A percentile compares a stretch with the other conserved stretches of the same genome.
Evolutionary conservation across 1,140 invertebrate species (phyloP).

Genomic region (Drosophila tropicalis): DNA sequence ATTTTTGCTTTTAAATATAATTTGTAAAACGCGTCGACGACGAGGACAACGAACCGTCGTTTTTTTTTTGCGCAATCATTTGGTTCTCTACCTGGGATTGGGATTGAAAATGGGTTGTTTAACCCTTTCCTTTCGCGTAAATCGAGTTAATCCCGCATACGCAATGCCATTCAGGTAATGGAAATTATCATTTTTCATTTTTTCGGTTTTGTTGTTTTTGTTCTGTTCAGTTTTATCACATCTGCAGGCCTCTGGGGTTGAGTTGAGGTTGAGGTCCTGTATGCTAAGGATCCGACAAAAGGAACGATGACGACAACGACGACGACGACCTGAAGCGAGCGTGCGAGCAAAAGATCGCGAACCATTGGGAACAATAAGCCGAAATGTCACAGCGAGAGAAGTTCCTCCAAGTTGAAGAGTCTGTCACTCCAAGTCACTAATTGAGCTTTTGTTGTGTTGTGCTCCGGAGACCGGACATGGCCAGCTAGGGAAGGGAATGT

Average conservation of each 20-base stretch:
- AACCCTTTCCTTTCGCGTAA: slow-evolving; percentile 65
- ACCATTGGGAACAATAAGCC: slow-evolving; percentile 44
- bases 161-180: slow-evolving; percentile 47
- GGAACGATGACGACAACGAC: slow-evolving; percentile 36
- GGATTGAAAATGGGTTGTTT: slow-evolving; percentile 52
- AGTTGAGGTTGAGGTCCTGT: slow-evolving; percentile 26
- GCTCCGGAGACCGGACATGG: slow-evolving; percentile 42
- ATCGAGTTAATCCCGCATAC: slow-evolving; percentile 72
- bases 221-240: slow-evolving; percentile 32
- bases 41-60: slow-evolving; percentile 13
- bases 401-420: slow-evolving; percentile 8
- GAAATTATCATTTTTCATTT: slow-evolving; percentile 79
- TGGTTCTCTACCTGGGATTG: slow-evolving; percentile 51
- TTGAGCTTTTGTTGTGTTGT: slow-evolving; percentile 48
- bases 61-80: slow-evolving; percentile 53
- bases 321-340: slow-evolving; percentile 37
- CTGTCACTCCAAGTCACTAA: slow-evolving; percentile 48
- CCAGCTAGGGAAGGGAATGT: slow-evolving; percentile 30
- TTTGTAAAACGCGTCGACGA: slow-evolving; percentile 39
- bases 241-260: slow-evolving; percentile 50
- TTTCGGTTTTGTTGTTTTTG: slow-evolving; percentile 17
- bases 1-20: slow-evolving; percentile 57
- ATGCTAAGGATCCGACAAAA: slow-evolving; percentile 48
- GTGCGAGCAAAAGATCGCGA: not conserved
- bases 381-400: slow-evolving; percentile 56